Evolutionary conservation across 2,888 invertebrate genomes (phyloP), one percentile per base, ranked within the genome.

Genomic region (Dicranocentrus wangi): DNA sequence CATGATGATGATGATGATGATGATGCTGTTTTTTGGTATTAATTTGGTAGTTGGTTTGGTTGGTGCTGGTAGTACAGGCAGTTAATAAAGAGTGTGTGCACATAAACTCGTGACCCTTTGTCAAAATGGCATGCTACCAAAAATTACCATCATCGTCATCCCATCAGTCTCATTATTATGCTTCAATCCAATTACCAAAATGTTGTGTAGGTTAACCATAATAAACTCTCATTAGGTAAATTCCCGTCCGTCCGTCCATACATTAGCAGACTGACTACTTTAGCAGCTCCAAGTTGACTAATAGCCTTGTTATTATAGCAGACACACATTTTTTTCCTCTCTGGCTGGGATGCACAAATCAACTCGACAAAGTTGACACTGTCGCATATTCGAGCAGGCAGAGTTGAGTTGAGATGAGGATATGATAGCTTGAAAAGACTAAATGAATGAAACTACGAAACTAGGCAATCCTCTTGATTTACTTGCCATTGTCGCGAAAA

Each of bases 181-280:
- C 53, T 53, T 69, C 70, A 78, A 70, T 78, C 70, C 70, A 78
- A 63, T 78, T 70, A 63, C 63, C 65, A 69, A 69, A 76, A 70
- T n/a, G 61, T 63, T 78, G 68, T 69, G 76, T 69, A 69, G 76
- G 76, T 69, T 77, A 77, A 77, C 76, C 76, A 77, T 77, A 77
- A 77, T 77, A 77, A 77, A 77, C 76, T 77, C 76, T 77, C 76
- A 77, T 77, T 77, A 77, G 76, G 13, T 39, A 32, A 68, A 75
- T 66, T 66, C 42, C n/a, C 39, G 21, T 32, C 28, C 32, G n/a
- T n/a, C 27, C 10, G 15, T 61, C 43, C 58, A 23, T 21, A 51
- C 53, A n/a, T n/a, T n/a, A 19, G 25, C 19, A 58, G 23, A n/a
- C 13, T n/a, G 5, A 21, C 58, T 58, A 23, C 25, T 58, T 32